phyloP scores from a whole-genome alignment of 2,888 invertebrate genomes.

The Drosophila bunnanda region DNA sequence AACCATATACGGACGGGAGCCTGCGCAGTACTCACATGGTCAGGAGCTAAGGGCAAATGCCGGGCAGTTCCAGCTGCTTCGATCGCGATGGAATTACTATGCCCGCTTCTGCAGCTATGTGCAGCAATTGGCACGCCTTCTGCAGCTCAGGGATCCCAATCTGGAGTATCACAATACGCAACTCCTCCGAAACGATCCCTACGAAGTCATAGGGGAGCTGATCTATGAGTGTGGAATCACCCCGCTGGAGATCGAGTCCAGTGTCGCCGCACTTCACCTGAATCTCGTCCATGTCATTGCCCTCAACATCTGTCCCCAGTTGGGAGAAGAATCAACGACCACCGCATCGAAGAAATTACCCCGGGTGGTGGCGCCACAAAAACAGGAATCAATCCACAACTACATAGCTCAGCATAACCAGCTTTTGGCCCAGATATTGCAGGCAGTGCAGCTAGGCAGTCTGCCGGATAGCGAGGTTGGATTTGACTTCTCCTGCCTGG shows the following conservation, averaged over 20 bases:
- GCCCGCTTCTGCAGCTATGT: conserved; percentile 80
- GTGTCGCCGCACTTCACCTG: conserved; percentile 89
- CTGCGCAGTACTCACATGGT: conserved; percentile 64
- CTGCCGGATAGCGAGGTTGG: conserved; percentile 22
- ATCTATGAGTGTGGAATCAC: conserved; percentile 89
- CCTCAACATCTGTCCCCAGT: conserved; percentile 89
- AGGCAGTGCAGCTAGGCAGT: conserved; percentile 63
- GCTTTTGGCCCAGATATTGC: conserved; percentile 78
- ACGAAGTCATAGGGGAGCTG: conserved; percentile 88
- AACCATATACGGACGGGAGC: conserved; percentile 64
- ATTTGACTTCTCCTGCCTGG: conserved; percentile 69
- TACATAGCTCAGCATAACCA: conserved; percentile 82
- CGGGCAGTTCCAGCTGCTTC: conserved; percentile 80
- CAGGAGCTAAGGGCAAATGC: conserved; percentile 79
- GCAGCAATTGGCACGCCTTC: conserved; percentile 81
- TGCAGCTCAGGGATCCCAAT: conserved; percentile 82
- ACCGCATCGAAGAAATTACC: conserved; percentile 5
- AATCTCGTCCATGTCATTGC: conserved; percentile 91
- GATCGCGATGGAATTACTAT: conserved; percentile 82
- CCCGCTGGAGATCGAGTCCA: conserved; percentile 88
- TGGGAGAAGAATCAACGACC: conserved; percentile 45
- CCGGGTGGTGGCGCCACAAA: conserved; percentile 58
- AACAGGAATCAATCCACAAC: conserved; percentile 80
- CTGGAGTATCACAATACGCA: conserved; percentile 75
- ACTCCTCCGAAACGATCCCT: conserved; percentile 84